Evolutionary conservation across 53 echinoderm and acorn worm genomes (phyloP), one percentile per base, ranked within the genome.

Genomic region (Henricia sp.): DNA sequence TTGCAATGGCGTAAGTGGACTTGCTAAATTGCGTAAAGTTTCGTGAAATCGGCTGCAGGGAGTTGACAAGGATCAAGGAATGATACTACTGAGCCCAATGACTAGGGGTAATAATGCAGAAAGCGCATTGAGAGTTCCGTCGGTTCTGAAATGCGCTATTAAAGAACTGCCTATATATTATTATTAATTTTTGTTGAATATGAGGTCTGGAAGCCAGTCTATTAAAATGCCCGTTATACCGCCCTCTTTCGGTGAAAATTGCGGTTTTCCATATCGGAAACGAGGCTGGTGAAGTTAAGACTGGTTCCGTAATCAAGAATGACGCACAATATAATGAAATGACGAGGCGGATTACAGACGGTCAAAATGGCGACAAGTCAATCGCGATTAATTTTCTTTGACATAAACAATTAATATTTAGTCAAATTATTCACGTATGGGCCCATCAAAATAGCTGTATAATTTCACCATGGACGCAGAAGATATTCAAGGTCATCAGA

Each of bases 361-460:
- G 57, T 57, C 80, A 80, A 80, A 64, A 80, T 80, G 80, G 80
- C 80, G 80, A 64, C 80, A 64, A 80, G 80, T 46, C 80, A 30
- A 38, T 80, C 80, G 80, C 80, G 44, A 76, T 60, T 44, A 60
- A 63, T 80, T 80, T 80, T 80, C 80, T 80, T 80, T 80, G 80
- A 80, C 80, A 80, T 80, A 80, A 80, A 80, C 80, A 80, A 80
- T 64, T 80, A 64, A 80, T 23, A 64, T 32, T 63, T 57, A 1
- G 62, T 40, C 62, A 29, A 44, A 46, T 33, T 33, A 46, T 34
- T 16, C 80, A 29, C 63, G 10, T 80, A 80, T 80, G 80, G 80
- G 60, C 29, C 27, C 48, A 16, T 63, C 62, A 21, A 64, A 38
- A 40, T 64, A 44, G 34, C 44, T 29, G 2, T 32, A 80, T 58